A percentile compares a stretch with the other conserved stretches of the same genome.
Evolutionary conservation across 2,797 vertebrate genomes (phyloP).

Genomic region (Argyrosomus regius): DNA sequence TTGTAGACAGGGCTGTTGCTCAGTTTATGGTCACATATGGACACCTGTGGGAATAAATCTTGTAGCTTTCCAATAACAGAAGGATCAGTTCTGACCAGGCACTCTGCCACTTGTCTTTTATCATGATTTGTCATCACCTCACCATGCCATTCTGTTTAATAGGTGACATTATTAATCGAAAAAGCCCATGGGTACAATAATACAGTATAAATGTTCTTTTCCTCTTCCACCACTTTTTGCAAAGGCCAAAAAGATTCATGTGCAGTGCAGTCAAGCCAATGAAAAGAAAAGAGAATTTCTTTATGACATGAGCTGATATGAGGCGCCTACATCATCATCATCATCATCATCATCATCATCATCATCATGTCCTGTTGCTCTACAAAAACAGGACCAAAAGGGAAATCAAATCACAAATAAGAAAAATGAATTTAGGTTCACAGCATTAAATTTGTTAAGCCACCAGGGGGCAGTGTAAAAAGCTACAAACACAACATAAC

Average conservation of each 20-base stretch:
- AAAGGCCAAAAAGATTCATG: constrained; percentile 21
- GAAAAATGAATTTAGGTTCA: background rate
- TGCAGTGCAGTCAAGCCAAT: constrained; percentile 6
- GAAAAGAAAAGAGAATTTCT: constrained; percentile 18
- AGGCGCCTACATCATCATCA: constrained; percentile 1
- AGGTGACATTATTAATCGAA: constrained; percentile 41
- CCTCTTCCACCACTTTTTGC: constrained; percentile 9
- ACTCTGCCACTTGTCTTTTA: constrained; percentile 24
- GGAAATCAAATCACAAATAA: background rate
- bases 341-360: constrained; percentile 3
- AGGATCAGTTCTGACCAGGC: constrained; percentile 34
- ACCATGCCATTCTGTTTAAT: constrained; percentile 40
- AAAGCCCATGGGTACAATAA: constrained; percentile 15
- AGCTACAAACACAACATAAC: background rate
- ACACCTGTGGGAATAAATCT: constrained; percentile 38
- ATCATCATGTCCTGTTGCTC: constrained; percentile 9
- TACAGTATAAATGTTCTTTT: constrained; percentile 24
- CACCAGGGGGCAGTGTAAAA: background rate
- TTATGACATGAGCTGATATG: constrained; percentile 11
- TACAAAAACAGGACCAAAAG: background rate
- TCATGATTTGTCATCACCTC: constrained; percentile 44
- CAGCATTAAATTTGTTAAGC: background rate
- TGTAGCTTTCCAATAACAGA: constrained; percentile 30
- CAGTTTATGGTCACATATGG: constrained; percentile 20
- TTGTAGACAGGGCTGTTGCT: constrained; percentile 11